Evolutionary conservation across 2,797 vertebrate genomes (phyloP), one percentile per base, ranked within the genome.

Genomic region (Sorex maritimensis): DNA sequence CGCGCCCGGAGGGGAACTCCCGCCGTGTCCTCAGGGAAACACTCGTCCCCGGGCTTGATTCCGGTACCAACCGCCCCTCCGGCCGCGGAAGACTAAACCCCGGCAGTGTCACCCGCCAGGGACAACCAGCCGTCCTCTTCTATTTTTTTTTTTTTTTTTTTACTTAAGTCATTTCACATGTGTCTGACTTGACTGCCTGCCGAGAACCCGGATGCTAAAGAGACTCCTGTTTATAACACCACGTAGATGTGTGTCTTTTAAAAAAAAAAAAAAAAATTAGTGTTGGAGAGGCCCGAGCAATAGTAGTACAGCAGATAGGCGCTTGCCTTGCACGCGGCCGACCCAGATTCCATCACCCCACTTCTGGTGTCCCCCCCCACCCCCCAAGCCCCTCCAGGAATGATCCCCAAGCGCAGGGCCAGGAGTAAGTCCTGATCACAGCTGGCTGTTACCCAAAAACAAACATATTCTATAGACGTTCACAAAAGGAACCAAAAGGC

Each of bases 401-500:
- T 52, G 49, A 52, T 52, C 10, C 49, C 49, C 2, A 7, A 52
- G 49, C 49, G 4, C 49, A 52, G 49, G 11, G 49, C 49, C 49
- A 52, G 49, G 10, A 52, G 49, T 52, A 14, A 52, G 49, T 67
- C 49, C 49, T 52, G 49, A 52, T 11, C 49, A 52, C 49, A 52
- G 13, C 49, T 52, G 49, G 46, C n/a, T 34, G 34, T 34, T 28
- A 9, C 14, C 80, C 46, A 30, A 65, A 74, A 71, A 34, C 13
- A 68, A 68, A 68, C 88, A 46, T 58, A 11, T n/a, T 44, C 41
- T 79, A 24, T 65, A 4, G 46, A 26, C 44, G 69, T 61, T 94
- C 72, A 63, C 38, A 44, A 34, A 93, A 65, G 80, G 67, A 84
- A 81, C 75, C 80, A 75, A 81, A 92, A 92, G 13, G 7, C 26